Base-by-base conservation (phyloP, 2,888 invertebrate genomes). In the Cecidostiba fungosa region DNA sequence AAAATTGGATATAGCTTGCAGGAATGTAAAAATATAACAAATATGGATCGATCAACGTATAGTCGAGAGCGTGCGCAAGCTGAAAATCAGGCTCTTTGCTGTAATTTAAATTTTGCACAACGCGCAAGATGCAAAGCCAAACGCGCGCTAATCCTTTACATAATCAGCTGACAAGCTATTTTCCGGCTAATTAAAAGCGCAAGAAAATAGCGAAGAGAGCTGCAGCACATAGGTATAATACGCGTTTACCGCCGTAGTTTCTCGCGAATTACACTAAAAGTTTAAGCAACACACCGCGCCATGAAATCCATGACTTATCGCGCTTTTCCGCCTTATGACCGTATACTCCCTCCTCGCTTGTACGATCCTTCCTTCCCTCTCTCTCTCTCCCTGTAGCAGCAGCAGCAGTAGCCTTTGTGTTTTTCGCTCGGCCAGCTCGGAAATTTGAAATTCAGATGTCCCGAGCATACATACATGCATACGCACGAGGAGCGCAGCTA, bases 401-500 rank as follows among this genome's bases (percentile, higher is more conserved):
- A 3, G 36, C 36, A 5, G 69, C 69, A 23, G n/a, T 19, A 36
- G 43, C 72, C 72, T 72, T 43, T 72, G 72, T 72, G 23, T 72
- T 72, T 72, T 39, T 23, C 74, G 66, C 77, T 74, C 72, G 72
- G 74, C n/a, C 69, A 36, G 43, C 72, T 54, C 29, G n/a, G 32
- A 72, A 84, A 85, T 85, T 81, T 85, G 85, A 85, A 85, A 77
- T 85, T 81, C 81, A 85, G 85, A 85, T 85, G 59, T 43, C 77
- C 47, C 26, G 77, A 19, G 59, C 26, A 23, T 77, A 32, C 32
- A 76, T 69, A 87, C 84, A 84, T 59, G 85, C 87, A 87, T 84
- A 84, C 76, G 73, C 69, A 36, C 70, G 72, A 16, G 36, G 16
- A 12, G 39, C 39, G 39, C 10, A 1, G 39, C 36, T 77, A 43